Percentiles rank a stretch among this genome's conserved stretches.
Conservation (phyloP, 2,888 invertebrate species). For the Timandra comae region DNA sequence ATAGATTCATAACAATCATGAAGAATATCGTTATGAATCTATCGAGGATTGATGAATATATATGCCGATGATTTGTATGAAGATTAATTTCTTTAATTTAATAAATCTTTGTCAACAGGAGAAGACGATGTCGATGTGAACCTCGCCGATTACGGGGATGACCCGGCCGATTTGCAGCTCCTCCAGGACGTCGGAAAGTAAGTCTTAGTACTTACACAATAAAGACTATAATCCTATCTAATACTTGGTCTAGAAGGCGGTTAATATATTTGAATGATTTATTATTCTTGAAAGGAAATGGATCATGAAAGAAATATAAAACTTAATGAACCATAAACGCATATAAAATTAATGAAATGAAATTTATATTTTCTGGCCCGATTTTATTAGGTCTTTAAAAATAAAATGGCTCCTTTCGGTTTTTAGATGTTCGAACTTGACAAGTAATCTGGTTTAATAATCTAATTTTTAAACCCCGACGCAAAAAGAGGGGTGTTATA, state of each 20-base stretch:
- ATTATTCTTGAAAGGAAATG: constrained; percentile 8
- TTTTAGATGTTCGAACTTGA: too few species aligned
- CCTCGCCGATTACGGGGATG: constrained; percentile 79
- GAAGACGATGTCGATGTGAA: constrained; percentile 67
- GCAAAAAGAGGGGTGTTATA: too few species aligned
- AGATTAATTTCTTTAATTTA: constrained; percentile 1
- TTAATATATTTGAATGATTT: constrained; percentile 10
- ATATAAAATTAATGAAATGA: constrained; percentile 1
- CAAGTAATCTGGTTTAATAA: too few species aligned
- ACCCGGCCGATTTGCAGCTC: constrained; percentile 79
- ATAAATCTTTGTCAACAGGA: constrained; percentile 40
- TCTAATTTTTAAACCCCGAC: too few species aligned
- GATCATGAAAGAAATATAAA: constrained; percentile 10
- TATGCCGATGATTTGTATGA: too few species aligned
- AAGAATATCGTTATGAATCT: too few species aligned
- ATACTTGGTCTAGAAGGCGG: constrained; percentile 1
- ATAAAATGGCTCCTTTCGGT: too few species aligned
- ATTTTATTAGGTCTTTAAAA: constrained; percentile 1
- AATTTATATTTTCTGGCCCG: too few species aligned
- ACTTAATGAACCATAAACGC: constrained; percentile 7
- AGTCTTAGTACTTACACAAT: constrained; percentile 41
- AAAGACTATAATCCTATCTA: constrained; percentile 7
- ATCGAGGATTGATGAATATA: too few species aligned
- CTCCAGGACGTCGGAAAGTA: constrained; percentile 83
- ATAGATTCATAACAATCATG: too few species aligned